phyloP scores from a whole-genome alignment of 2,797 vertebrate species.

The Decapterus maruadsi region DNA sequence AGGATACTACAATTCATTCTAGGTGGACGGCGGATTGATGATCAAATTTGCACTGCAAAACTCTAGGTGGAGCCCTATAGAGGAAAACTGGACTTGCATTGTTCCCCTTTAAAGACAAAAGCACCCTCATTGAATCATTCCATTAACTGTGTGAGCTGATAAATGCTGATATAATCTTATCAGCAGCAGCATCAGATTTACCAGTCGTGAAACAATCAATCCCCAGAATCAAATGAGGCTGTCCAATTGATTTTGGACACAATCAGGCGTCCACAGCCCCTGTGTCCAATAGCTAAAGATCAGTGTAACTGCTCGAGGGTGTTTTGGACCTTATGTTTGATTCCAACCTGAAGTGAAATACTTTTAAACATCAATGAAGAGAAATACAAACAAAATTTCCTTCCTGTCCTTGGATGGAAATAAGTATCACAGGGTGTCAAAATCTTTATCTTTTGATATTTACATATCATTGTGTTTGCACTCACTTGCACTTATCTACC shows the following conservation, averaged over 20 bases:
- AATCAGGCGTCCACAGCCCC: conserved; percentile 33
- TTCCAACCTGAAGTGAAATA: conserved; percentile 11
- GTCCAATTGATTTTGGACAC: conserved; percentile 38
- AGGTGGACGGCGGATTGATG: too few species aligned
- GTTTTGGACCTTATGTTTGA: conserved; percentile 21
- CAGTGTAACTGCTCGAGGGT: conserved; percentile 30
- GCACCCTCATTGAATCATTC: not conserved
- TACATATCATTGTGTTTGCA: conserved; percentile 17
- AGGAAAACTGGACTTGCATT: too few species aligned
- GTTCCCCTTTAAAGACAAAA: too few species aligned
- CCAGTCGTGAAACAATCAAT: conserved; percentile 38
- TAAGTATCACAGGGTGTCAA: conserved; percentile 8
- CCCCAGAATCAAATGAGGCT: conserved; percentile 15
- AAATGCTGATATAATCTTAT: conserved; percentile 17
- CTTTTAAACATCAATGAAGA: conserved; percentile 21
- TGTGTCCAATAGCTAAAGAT: conserved; percentile 22
- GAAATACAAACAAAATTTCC: not conserved
- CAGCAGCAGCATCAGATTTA: conserved; percentile 26
- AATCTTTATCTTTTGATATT: conserved; percentile 23
- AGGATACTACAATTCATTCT: too few species aligned
- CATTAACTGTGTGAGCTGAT: conserved; percentile 7
- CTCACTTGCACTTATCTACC: conserved; percentile 8
- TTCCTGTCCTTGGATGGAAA: conserved; percentile 34
- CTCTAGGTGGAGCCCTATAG: too few species aligned
- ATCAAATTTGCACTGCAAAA: too few species aligned